Percentiles rank a stretch among this genome's conserved stretches.
Evolutionary conservation across 1,140 invertebrate species (phyloP).

Genomic region (Diabrotica undecimpunctata): DNA sequence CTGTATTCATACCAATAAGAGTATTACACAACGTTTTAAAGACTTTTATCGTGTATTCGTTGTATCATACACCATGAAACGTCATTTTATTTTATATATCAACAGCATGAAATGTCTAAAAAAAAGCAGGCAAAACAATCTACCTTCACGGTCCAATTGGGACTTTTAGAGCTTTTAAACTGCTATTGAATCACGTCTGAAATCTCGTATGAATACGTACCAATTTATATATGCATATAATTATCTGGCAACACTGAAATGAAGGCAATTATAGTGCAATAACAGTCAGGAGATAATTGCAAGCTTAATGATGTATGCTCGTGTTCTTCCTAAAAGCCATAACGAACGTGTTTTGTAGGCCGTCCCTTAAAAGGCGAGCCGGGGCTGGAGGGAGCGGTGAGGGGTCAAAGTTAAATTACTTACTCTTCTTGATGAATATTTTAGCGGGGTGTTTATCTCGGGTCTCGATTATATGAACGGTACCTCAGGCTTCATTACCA

Average conservation of each 20-base stretch:
- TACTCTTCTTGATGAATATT: too few species aligned
- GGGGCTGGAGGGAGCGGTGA: too few species aligned
- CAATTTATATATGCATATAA: constrained; percentile 13
- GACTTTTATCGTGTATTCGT: neutral
- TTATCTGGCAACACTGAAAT: constrained; percentile 10
- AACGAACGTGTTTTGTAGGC: too few species aligned
- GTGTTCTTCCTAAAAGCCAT: too few species aligned
- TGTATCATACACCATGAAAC: neutral
- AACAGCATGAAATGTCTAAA: neutral
- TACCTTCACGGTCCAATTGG: neutral
- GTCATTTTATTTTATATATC: neutral
- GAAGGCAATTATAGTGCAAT: constrained; percentile 10
- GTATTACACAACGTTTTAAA: too few species aligned
- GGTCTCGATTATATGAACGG: too few species aligned
- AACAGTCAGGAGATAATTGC: constrained; percentile 13
- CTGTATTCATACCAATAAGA: too few species aligned
- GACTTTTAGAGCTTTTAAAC: neutral
- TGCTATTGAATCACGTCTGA: neutral
- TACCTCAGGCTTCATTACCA: too few species aligned
- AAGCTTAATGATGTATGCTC: neutral
- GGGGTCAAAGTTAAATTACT: too few species aligned
- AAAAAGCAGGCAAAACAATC: neutral
- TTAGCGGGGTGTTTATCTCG: too few species aligned
- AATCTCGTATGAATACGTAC: constrained; percentile 2
- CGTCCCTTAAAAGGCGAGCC: too few species aligned